Evolutionary conservation across 2,888 invertebrate species (phyloP).

Genomic region (Phengaris alcon): DNA sequence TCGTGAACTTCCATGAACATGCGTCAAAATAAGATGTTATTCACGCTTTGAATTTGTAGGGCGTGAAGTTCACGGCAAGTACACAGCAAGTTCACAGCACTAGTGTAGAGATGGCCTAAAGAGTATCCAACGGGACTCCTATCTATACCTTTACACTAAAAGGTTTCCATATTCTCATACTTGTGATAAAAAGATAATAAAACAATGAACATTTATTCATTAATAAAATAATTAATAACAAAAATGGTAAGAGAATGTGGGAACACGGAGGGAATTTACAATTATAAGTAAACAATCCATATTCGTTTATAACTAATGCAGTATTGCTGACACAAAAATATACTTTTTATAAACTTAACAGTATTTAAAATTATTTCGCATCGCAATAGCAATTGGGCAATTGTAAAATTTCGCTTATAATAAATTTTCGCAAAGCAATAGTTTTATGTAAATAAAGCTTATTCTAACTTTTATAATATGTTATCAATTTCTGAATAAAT

Average conservation of each 20-base stretch:
- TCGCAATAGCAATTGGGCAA: not conserved
- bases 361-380: constrained; percentile 1
- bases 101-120: not conserved
- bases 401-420: constrained; percentile 17
- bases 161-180: constrained; percentile 25
- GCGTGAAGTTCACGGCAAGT: not conserved
- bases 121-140: not conserved
- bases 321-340: not conserved
- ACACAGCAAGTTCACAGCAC: not conserved
- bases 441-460: not conserved
- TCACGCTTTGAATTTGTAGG: not conserved
- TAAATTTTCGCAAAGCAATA: constrained; percentile 16
- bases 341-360: not conserved
- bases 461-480: not conserved
- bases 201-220: constrained; percentile 12
- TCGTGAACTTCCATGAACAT: not conserved
- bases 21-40: not conserved
- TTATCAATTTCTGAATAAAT: not conserved
- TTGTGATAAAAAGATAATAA: not conserved
- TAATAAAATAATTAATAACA: constrained; percentile 3
- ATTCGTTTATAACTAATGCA: not conserved
- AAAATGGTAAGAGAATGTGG: constrained; percentile 24
- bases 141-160: not conserved
- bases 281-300: not conserved
- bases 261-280: constrained; percentile 4